Base-by-base conservation (phyloP, 2,888 invertebrate species). In the Strigamia transsilvanica region DNA sequence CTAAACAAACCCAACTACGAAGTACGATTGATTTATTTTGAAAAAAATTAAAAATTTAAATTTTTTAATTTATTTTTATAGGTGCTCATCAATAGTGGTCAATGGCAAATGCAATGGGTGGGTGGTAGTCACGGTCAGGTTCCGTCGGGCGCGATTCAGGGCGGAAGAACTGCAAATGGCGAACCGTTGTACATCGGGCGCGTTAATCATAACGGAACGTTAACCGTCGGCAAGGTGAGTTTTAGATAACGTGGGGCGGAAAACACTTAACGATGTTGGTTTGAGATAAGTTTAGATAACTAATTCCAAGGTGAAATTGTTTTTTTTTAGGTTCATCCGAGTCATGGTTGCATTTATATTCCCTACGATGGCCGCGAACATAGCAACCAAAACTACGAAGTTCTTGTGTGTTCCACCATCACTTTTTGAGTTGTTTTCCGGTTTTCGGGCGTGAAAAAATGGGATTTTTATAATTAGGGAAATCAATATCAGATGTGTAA, bases 281-380 rank as follows among this genome's bases (percentile, higher is more conserved):
- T 1, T 12, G n/a, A 10, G 38, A 73, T 51, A 56, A 15, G 9
- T 79, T 51, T 27, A 10, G 32, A 15, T 21, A 77, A 9, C 41
- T 15, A 73, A 73, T 73, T 27, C 23, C 73, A 73, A 73, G 73
- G 73, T 73, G 32, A 73, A 15, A 5, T 73, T 6, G 9, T 15
- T 27, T 15, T 73, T 32, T 73, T 15, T 6, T 7, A 88, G 91
- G 93, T 96, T 2, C 95, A 96, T 86, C 92, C 93, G 51, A 94
- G 94, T 12, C 95, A 95, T 86, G 93, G 91, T 34, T 92, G 92
- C 81, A 92, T 93, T 87, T 96, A 96, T 91, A 94, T 96, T 88
- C 91, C 95, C n/a, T 96, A 92, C 87, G 92, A 90, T 82, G 93
- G 93, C 0, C 91, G 91, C 85, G 96, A 94, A 87, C 88, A 90